Percentiles rank a stretch among this genome's conserved stretches.
These are phyloP conservation scores for Tenebrosternarchus preto DNA, from an alignment of 2,113 vertebrate genomes.

Conservation along the genomic window DNA sequence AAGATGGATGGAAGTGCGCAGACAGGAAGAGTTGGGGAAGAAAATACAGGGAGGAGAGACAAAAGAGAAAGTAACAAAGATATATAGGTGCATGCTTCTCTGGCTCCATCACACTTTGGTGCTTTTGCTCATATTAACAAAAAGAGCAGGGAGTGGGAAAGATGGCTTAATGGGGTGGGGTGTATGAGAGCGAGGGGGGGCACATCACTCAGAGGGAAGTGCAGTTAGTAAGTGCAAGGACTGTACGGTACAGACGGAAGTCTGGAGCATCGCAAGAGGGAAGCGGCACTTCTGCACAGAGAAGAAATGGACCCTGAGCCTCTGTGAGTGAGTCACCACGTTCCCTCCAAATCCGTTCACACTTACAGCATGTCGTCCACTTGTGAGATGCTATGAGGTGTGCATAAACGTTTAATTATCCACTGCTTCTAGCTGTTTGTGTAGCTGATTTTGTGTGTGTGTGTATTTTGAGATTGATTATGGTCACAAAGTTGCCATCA, in stretches of 20 bases:
- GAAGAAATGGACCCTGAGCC: background rate
- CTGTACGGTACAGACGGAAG: background rate
- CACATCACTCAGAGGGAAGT: constrained; percentile 6
- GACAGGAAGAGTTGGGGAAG: background rate
- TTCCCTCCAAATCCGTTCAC: background rate
- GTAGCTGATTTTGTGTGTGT: background rate
- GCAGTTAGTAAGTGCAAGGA: background rate
- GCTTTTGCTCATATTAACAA: no score
- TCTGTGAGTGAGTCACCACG: constrained; percentile 31
- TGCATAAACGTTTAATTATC: background rate
- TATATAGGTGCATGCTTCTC: no score
- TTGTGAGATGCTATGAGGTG: background rate
- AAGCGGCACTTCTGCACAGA: background rate
- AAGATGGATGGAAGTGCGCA: background rate
- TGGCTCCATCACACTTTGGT: no score
- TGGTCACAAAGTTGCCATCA: no score
- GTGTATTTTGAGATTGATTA: no score
- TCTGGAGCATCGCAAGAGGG: background rate
- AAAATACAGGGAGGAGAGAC: constrained; percentile 18
- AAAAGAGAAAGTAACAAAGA: constrained; percentile 8
- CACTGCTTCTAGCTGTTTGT: no score
- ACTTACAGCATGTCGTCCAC: no score
- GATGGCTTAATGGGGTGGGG: background rate
- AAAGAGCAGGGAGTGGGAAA: background rate
- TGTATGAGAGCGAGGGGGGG: background rate